These are phyloP conservation scores for Pyrocoelia pectoralis DNA, from an alignment of 2,888 invertebrate genomes.

Conservation along the genomic window DNA sequence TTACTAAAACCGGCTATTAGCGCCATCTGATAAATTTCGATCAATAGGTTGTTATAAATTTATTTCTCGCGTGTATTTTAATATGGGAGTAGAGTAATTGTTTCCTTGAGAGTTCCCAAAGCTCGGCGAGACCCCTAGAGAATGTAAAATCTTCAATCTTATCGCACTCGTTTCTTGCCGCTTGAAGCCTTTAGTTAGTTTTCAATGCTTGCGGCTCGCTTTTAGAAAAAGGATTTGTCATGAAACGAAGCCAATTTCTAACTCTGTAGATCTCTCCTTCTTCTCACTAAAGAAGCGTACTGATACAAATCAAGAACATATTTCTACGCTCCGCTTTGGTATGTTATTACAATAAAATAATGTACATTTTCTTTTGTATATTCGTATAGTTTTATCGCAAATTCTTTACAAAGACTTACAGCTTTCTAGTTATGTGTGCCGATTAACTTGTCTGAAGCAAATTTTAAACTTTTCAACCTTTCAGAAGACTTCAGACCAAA, in stretches of 20 bases:
- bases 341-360: no score
- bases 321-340: no score
- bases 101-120: conserved; percentile 42
- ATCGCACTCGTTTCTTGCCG: conserved; percentile 37
- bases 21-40: no score
- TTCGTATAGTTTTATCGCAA: no score
- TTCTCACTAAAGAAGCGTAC: conserved; percentile 24
- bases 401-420: no score
- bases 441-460: no score
- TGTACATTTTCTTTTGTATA: neutral
- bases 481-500: no score
- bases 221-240: conserved; percentile 37
- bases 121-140: conserved; percentile 31
- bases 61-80: conserved; percentile 47
- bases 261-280: conserved; percentile 38
- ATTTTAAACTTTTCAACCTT: no score
- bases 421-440: no score
- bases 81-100: conserved; percentile 44
- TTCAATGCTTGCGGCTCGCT: conserved; percentile 43
- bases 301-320: no score
- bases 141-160: conserved; percentile 44
- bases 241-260: conserved; percentile 47
- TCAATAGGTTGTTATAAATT: conserved; percentile 31
- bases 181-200: conserved; percentile 41
- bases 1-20: no score